phyloP scores from a whole-genome alignment of 35 echinoderm and acorn worm species.

The Holothuria glaberrima region DNA sequence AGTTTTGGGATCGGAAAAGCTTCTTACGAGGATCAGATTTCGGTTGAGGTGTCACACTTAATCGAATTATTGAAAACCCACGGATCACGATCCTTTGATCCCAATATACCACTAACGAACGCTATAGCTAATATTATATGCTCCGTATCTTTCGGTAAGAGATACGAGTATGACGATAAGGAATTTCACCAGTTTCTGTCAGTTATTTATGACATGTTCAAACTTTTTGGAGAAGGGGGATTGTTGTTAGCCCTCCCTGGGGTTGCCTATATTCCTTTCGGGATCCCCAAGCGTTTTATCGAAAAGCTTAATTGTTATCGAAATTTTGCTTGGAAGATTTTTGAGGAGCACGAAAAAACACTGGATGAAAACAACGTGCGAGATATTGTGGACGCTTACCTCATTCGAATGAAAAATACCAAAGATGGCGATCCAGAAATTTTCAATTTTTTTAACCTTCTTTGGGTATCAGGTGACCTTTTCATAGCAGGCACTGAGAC shows the following conservation, averaged over 20 bases:
- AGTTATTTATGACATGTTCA: constrained; percentile 14
- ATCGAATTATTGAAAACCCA: constrained; percentile 28
- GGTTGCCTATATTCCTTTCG: constrained; percentile 48
- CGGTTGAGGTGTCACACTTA: constrained; percentile 53
- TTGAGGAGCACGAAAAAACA: constrained; percentile 52
- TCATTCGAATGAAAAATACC: constrained; percentile 30
- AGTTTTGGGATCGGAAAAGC: constrained; percentile 89
- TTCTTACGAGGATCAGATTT: constrained; percentile 74
- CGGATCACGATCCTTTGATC: constrained; percentile 52
- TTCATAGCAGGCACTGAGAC: constrained; percentile 88
- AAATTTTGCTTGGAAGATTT: constrained; percentile 49
- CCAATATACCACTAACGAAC: constrained; percentile 47
- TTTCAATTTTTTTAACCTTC: constrained; percentile 54
- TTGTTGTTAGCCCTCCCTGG: constrained; percentile 35
- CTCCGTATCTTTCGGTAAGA: constrained; percentile 40
- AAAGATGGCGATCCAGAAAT: constrained; percentile 8
- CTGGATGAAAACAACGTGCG: constrained; percentile 49
- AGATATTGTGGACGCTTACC: constrained; percentile 62
- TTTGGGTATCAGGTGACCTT: constrained; percentile 52
- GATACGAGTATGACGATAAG: constrained; percentile 57
- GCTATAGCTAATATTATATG: constrained; percentile 69
- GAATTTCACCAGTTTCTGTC: constrained; percentile 46
- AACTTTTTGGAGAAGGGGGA: constrained; percentile 40
- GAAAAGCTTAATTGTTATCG: constrained; percentile 10
- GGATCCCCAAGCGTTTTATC: constrained; percentile 18